Conservation (phyloP, 2,888 invertebrate genomes). For the Spodoptera littoralis region DNA sequence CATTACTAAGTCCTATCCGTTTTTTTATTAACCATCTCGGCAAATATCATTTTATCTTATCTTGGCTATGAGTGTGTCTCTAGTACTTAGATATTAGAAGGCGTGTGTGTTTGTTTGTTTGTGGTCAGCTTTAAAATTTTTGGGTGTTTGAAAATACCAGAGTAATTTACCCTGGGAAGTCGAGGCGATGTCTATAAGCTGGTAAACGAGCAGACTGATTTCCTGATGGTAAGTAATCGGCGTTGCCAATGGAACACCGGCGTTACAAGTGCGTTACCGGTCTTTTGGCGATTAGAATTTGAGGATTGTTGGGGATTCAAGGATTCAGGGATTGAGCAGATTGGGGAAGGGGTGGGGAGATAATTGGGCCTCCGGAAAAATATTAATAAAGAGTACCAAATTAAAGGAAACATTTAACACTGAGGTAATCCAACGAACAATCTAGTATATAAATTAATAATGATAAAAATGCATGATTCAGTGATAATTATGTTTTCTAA, state of each 20-base stretch:
- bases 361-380: too few species aligned
- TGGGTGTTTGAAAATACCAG: neutral
- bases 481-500: slow-evolving; percentile 46
- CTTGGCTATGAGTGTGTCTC: slow-evolving; percentile 48
- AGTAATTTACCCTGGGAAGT: too few species aligned
- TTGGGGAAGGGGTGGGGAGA: too few species aligned
- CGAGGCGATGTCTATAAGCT: too few species aligned
- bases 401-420: neutral
- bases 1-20: slow-evolving; percentile 62
- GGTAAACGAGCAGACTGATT: too few species aligned
- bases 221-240: too few species aligned
- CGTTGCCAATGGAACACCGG: too few species aligned
- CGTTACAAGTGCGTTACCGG: too few species aligned
- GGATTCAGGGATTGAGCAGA: too few species aligned
- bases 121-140: neutral
- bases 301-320: too few species aligned
- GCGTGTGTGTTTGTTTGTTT: slow-evolving; percentile 20
- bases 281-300: too few species aligned
- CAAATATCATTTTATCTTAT: slow-evolving; percentile 66
- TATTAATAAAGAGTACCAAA: too few species aligned
- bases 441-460: slow-evolving; percentile 23
- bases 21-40: slow-evolving; percentile 63
- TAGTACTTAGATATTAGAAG: slow-evolving; percentile 15
- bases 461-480: slow-evolving; percentile 43
- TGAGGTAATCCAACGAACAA: slow-evolving; percentile 2